phyloP scores from a whole-genome alignment of 2,113 vertebrate genomes.

The Verasper variegatus region DNA sequence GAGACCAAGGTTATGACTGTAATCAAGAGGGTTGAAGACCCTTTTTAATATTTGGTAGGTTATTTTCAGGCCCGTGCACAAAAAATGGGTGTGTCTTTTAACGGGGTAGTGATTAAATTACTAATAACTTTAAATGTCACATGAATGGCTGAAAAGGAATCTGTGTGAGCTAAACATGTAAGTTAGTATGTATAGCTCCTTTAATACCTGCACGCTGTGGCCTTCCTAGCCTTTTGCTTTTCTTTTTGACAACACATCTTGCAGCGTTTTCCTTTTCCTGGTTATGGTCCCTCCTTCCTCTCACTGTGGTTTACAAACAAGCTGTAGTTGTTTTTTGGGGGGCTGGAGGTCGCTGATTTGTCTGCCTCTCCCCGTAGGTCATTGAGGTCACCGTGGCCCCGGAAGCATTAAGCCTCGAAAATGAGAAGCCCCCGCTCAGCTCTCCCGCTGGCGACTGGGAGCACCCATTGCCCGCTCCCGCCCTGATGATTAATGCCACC shows the following conservation, averaged over 20 bases:
- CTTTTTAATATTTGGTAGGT: not conserved
- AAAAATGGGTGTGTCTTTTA: not conserved
- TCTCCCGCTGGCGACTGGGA: slow-evolving; percentile 93
- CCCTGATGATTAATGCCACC: slow-evolving; percentile 99
- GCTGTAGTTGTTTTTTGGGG: slow-evolving; percentile 67
- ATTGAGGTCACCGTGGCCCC: slow-evolving; percentile 86
- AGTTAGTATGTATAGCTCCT: not conserved
- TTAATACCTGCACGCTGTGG: not conserved
- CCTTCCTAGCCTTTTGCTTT: slow-evolving; percentile 10
- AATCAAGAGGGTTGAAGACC: not conserved
- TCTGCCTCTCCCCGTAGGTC: slow-evolving; percentile 89
- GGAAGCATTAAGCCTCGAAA: slow-evolving; percentile 86
- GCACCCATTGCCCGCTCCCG: slow-evolving; percentile 84
- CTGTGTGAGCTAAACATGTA: not conserved
- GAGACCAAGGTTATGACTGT: not conserved
- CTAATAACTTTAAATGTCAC: slow-evolving; percentile 3
- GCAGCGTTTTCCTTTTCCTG: slow-evolving; percentile 24
- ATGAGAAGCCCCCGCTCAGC: slow-evolving; percentile 82
- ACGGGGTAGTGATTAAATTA: not conserved
- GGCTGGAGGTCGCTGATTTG: slow-evolving; percentile 94
- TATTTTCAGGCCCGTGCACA: not conserved
- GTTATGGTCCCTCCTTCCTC: slow-evolving; percentile 24
- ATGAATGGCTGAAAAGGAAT: not conserved
- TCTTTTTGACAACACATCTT: slow-evolving; percentile 34
- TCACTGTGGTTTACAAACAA: slow-evolving; percentile 70